Evolutionary conservation across 1,140 invertebrate species (phyloP), one percentile per base, ranked within the genome.

Genomic region (Magallana gigas): DNA sequence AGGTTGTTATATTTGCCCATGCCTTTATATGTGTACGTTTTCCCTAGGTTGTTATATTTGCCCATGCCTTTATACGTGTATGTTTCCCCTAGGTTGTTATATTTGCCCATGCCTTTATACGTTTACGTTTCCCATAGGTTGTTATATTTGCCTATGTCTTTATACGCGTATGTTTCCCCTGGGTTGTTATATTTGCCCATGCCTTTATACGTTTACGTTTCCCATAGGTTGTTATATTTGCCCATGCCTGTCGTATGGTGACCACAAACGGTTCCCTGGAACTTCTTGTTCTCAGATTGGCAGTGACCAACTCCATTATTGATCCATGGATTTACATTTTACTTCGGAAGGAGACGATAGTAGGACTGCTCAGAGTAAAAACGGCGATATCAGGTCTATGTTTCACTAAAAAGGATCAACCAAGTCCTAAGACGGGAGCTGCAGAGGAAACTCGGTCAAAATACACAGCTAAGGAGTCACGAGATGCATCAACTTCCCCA

Each of bases 291-390:
- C 81, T 83, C 6, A 57, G 81, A 58, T n/a, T 83, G 11, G 81
- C 81, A 23, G 81, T 83, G 36, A 83, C 81, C 14, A 83, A 83
- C 57, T 83, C 81, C 16, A 58, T 83, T 5, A 56, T 83, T 18
- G 81, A 83, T 12, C 81, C 81, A 4, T 83, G 81, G 81, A 83
- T 83, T n/a, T 83, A 83, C 16, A 83, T 83, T 83, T 23, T 83
- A n/a, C 81, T 83, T 18, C 48, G 81, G 81, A 83, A 83, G 57
- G 81, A 83, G 48, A 83, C 48, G n/a, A 14, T 83, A 14, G 9
- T 83, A n/a, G 81, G 68, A 12, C 23, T 76, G 12, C 68, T 76
- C 68, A 76, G 6, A 36, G 29, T 76, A 23, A 76, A 76, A 36
- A 11, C 23, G 23, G 68, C 23, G 68, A 76, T 76, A 4, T 29